phyloP scores from a whole-genome alignment of 2,113 vertebrate genomes.

The Thomomys bottae region DNA sequence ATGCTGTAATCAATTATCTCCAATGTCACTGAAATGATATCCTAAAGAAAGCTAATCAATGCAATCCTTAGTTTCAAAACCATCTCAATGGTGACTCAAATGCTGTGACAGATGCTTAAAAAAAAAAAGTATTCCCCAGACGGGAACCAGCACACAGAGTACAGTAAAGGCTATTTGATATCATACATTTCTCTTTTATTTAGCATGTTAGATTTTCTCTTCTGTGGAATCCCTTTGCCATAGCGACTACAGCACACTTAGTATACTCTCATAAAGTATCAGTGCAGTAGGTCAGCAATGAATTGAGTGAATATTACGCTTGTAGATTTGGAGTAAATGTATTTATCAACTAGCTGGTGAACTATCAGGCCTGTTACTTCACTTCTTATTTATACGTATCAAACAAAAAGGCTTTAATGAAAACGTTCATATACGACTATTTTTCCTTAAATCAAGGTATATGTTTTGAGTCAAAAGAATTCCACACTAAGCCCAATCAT shows the following conservation, averaged over 20 bases:
- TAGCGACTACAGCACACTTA: neutral
- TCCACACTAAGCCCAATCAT: neutral
- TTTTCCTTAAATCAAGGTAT: neutral
- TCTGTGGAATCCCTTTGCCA: neutral
- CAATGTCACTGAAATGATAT: neutral
- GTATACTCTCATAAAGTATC: neutral
- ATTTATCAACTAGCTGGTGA: neutral
- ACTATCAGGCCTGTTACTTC: neutral
- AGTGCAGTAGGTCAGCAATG: neutral
- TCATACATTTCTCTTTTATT: neutral
- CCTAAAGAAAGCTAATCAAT: neutral
- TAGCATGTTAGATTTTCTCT: neutral
- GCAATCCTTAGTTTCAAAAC: neutral
- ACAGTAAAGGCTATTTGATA: neutral
- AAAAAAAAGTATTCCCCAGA: too few relatives aligned
- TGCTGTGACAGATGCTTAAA: neutral
- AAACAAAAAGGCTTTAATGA: neutral
- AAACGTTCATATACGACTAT: neutral
- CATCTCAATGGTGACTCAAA: neutral
- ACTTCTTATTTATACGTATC: neutral
- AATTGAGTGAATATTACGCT: neutral
- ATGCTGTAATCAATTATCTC: neutral
- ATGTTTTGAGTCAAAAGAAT: neutral
- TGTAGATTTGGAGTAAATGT: neutral
- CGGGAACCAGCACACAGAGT: accelerated